These are phyloP conservation scores for Loriculus beryllinus DNA, from an alignment of 2,797 vertebrate genomes.

Conservation along the genomic window DNA sequence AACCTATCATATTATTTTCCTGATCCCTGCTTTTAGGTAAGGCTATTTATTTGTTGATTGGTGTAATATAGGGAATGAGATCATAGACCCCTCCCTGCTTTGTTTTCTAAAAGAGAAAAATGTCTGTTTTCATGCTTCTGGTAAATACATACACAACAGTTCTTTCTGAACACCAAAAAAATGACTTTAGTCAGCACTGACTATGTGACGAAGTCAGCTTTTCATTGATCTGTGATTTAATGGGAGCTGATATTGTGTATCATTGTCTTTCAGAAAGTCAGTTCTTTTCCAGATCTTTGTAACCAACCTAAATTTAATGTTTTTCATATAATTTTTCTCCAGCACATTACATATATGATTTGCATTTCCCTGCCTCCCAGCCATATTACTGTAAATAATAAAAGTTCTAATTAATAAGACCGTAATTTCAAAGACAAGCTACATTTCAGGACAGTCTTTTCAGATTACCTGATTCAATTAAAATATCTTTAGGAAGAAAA, in stretches of 20 bases:
- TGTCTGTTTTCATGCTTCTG: background rate
- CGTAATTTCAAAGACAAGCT: background rate
- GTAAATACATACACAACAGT: background rate
- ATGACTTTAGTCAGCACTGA: background rate
- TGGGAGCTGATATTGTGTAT: background rate
- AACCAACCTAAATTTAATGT: background rate
- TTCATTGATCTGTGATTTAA: background rate
- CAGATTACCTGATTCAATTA: background rate
- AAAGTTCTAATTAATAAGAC: background rate
- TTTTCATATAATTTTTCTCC: background rate
- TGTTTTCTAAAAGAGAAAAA: background rate
- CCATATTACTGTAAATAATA: background rate
- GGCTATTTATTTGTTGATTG: background rate
- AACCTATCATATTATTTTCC: background rate
- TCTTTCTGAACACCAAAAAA: background rate
- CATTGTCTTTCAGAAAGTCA: background rate
- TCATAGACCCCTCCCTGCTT: background rate
- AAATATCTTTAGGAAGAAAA: background rate
- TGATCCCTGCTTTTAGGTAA: background rate
- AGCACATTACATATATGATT: background rate
- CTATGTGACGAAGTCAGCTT: background rate
- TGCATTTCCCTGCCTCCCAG: background rate
- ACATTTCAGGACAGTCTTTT: background rate
- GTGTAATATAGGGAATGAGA: background rate
- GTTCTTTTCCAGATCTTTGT: background rate